These are phyloP conservation scores for Ceramica pisi DNA, from an alignment of 2,888 invertebrate genomes.

Conservation along the genomic window DNA sequence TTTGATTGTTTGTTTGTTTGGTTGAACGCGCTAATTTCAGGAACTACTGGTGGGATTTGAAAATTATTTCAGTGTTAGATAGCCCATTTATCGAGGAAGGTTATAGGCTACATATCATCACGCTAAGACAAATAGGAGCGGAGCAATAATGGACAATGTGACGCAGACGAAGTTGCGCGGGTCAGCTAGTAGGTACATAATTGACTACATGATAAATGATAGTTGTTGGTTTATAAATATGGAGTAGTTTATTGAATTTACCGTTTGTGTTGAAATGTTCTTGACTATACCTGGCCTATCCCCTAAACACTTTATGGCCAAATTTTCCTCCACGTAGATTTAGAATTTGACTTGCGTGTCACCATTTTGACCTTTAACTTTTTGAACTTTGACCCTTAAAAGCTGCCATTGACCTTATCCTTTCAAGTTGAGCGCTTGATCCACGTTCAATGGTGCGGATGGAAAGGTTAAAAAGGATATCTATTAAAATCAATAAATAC, in stretches of 20 bases:
- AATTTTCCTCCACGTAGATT: not conserved
- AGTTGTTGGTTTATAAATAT: too few relatives aligned
- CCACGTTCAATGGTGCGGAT: not conserved
- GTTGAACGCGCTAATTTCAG: too few relatives aligned
- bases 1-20: too few relatives aligned
- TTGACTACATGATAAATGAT: too few relatives aligned
- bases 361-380: conserved; percentile 14
- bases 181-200: too few relatives aligned
- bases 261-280: not conserved
- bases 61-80: too few relatives aligned
- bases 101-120: too few relatives aligned
- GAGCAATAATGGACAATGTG: too few relatives aligned
- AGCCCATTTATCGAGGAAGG: too few relatives aligned
- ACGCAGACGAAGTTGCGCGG: too few relatives aligned
- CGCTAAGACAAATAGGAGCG: too few relatives aligned
- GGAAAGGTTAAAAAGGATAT: not conserved
- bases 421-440: not conserved
- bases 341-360: conserved; percentile 1
- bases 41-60: too few relatives aligned
- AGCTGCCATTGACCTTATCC: conserved; percentile 8
- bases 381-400: conserved; percentile 11
- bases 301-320: not conserved
- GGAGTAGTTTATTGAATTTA: not conserved
- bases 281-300: not conserved
- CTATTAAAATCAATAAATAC: not conserved